Percentiles rank a stretch among this genome's conserved stretches.
phyloP scores from a whole-genome alignment of 1,140 invertebrate genomes.

The Habropoda laboriosa region DNA sequence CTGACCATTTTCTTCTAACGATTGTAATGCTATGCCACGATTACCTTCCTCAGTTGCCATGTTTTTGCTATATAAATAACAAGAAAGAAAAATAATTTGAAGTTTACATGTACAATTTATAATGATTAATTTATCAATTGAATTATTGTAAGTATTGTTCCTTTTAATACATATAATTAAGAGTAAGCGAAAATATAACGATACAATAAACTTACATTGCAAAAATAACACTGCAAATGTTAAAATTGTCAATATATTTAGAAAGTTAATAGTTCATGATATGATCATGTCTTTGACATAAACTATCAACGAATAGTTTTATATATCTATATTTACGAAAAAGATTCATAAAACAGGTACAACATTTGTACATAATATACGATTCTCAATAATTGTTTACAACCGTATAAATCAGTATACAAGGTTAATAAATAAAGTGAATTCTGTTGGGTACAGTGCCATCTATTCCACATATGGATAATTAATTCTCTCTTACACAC shows the following conservation, averaged over 20 bases:
- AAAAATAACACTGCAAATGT: neutral
- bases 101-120: neutral
- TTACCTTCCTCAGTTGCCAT: slow-evolving; percentile 69
- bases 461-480: neutral
- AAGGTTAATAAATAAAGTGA: neutral
- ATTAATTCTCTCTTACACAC: neutral
- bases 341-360: neutral
- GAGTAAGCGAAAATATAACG: neutral
- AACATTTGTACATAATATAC: neutral
- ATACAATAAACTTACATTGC: neutral
- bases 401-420: neutral
- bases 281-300: neutral
- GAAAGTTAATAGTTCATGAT: neutral
- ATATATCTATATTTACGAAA: neutral
- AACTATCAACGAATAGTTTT: neutral
- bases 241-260: neutral
- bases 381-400: neutral
- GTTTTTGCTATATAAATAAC: slow-evolving; percentile 6
- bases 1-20: slow-evolving; percentile 65
- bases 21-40: slow-evolving; percentile 38
- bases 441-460: slow-evolving; percentile 4
- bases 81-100: neutral
- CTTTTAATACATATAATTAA: neutral
- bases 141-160: too few relatives aligned
- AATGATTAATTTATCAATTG: too few relatives aligned